Conservation (phyloP, 2,888 invertebrate species). For the Dynastes hyllus region DNA sequence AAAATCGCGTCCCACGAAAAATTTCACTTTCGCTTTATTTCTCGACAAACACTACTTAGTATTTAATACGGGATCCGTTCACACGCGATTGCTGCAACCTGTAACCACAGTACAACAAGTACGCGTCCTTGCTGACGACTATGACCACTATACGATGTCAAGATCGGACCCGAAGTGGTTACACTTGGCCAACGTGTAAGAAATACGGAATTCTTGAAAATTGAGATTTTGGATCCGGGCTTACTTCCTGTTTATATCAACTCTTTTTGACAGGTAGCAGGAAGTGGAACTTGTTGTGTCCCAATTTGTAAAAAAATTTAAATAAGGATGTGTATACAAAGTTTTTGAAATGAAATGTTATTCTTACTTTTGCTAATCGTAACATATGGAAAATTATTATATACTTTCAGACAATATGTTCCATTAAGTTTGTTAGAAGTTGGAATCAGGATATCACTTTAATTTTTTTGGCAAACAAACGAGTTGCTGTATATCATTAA, state of each 20-base stretch:
- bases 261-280: neutral
- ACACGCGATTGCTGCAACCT: slow-evolving; percentile 5
- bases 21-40: slow-evolving; percentile 35
- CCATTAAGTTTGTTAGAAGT: no score
- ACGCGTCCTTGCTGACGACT: slow-evolving; percentile 58
- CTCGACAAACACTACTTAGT: slow-evolving; percentile 41
- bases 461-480: no score
- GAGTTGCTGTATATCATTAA: no score
- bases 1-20: slow-evolving; percentile 1
- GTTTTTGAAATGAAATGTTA: neutral
- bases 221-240: slow-evolving; percentile 6
- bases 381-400: neutral
- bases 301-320: neutral
- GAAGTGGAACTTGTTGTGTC: neutral
- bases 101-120: slow-evolving; percentile 54
- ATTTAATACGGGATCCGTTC: slow-evolving; percentile 34
- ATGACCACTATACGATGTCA: slow-evolving; percentile 53
- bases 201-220: slow-evolving; percentile 27
- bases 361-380: neutral
- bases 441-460: no score
- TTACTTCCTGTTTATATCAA: slow-evolving; percentile 37
- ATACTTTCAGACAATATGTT: no score
- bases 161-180: slow-evolving; percentile 54
- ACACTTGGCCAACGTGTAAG: slow-evolving; percentile 54
- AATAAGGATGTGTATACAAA: neutral